These are phyloP conservation scores for Cladorhizidae sp. DNA, from an alignment of 37 sponge, comb jelly and placozoan genomes.

Conservation along the genomic window DNA sequence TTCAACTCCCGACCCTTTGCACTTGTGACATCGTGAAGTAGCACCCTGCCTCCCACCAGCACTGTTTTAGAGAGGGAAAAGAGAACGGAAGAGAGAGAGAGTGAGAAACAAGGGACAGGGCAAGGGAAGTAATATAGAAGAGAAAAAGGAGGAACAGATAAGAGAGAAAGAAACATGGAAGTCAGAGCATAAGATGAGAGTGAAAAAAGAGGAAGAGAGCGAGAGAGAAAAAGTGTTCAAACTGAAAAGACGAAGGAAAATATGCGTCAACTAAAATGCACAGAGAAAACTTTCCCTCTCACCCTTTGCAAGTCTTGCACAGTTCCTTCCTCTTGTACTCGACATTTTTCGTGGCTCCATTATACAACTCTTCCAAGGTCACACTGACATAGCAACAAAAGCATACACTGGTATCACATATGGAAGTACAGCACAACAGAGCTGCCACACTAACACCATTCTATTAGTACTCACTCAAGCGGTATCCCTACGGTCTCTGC, in stretches of 20 bases:
- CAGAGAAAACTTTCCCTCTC: not conserved
- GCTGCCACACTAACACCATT: not conserved
- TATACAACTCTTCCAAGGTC: conserved; percentile 79
- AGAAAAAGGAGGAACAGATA: not conserved
- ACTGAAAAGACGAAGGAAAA: too few species aligned
- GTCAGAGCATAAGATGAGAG: not conserved
- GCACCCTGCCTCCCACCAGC: conserved; percentile 87
- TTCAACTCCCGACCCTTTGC: conserved; percentile 81
- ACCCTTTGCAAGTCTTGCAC: conserved; percentile 80
- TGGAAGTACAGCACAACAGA: not conserved
- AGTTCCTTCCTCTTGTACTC: conserved; percentile 77
- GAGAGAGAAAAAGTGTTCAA: too few species aligned
- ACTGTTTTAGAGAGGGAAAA: conserved; percentile 18
- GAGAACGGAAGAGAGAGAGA: not conserved
- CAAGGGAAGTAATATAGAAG: not conserved
- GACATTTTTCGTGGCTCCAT: conserved; percentile 60
- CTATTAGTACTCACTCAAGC: conserved; percentile 63
- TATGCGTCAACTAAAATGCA: not conserved
- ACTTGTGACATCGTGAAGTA: conserved; percentile 70
- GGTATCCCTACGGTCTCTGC: conserved; percentile 72
- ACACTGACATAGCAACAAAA: conserved; percentile 45
- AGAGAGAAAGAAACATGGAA: not conserved
- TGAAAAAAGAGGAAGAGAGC: not conserved
- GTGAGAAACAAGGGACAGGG: not conserved
- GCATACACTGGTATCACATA: not conserved